Base-by-base conservation (phyloP, 2,797 vertebrate species). In the Poeciliopsis paucimaculata region DNA sequence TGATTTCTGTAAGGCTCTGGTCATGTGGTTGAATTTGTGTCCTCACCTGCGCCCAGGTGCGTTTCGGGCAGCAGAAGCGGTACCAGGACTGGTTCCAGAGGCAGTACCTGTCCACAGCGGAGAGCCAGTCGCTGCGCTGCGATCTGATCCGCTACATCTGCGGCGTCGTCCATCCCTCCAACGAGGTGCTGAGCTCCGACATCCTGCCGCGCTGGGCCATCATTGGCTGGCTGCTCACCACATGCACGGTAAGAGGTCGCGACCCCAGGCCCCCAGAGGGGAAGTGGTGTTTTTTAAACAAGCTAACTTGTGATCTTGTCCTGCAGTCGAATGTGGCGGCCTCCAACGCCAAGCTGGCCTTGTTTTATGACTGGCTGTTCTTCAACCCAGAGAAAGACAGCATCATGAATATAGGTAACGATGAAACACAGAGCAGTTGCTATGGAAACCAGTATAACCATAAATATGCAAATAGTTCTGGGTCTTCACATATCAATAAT, bases 51-150 rank as follows among this genome's bases (percentile, higher is more conserved):
- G 20, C 23, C 15, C 90, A 99, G 98, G 98, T 99, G 9, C 96
- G 98, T 0, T 99, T 99, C 0, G 98, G 98, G 18, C 98, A 99
- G 91, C 98, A 99, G 94, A 99, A 99, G 89, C 94, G 98, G 0
- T 99, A 99, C 85, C 98, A 99, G 93, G 98, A 99, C 89, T 99
- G 98, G 98, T 99, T 99, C 75, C 98, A 99, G 95, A 90, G 97
- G 20, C 98, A 99, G 89, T 99, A 99, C 87, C 95, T 99, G 85
- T 97, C 98, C 73, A 99, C 97, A 0, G 97, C 98, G 0, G 98
- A 99, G 91, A 99, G 98, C 89, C 98, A 99, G 18, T 98, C 97
- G 0, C 94, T 99, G 83, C 97, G 98, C 91, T 99, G 98, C 1
- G 98, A 99, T 83, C 96, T 99, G 71, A 99, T 99, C 71, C 97